phyloP scores from a whole-genome alignment of 2,113 vertebrate genomes.

The Pteropus alecto region DNA sequence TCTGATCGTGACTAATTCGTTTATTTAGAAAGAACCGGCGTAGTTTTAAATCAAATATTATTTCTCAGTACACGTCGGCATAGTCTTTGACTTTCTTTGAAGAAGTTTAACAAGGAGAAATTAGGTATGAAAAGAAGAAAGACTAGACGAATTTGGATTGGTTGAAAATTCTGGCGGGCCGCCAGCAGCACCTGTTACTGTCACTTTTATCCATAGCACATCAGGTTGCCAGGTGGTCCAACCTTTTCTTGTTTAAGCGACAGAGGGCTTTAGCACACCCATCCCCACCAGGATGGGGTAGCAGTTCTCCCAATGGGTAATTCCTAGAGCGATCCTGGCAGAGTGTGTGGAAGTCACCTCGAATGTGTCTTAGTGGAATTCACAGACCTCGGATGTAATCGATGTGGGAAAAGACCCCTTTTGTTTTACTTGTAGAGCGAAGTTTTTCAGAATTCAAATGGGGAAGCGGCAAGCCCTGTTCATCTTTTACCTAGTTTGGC shows the following conservation, averaged over 20 bases:
- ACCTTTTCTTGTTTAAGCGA: neutral
- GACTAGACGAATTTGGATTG: neutral
- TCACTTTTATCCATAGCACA: neutral
- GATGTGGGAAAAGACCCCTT: neutral
- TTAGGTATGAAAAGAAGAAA: neutral
- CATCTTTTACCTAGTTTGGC: neutral
- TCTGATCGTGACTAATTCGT: neutral
- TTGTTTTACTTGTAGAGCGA: neutral
- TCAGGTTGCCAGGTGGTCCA: neutral
- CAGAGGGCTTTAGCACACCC: neutral
- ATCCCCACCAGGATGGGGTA: neutral
- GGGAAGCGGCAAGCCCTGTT: neutral
- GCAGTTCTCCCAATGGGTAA: neutral
- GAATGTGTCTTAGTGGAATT: neutral
- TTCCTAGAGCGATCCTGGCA: neutral
- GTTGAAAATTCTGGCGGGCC: neutral
- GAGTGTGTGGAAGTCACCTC: neutral
- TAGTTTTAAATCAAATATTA: slow-evolving; percentile 19
- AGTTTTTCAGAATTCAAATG: neutral
- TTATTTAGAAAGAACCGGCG: slow-evolving; percentile 15
- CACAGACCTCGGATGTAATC: neutral
- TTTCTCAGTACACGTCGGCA: neutral
- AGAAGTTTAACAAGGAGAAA: neutral
- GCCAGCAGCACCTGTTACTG: neutral
- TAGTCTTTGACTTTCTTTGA: neutral